Conservation (phyloP, 2,888 invertebrate genomes). For the Pycnomerus fuliginosus region DNA sequence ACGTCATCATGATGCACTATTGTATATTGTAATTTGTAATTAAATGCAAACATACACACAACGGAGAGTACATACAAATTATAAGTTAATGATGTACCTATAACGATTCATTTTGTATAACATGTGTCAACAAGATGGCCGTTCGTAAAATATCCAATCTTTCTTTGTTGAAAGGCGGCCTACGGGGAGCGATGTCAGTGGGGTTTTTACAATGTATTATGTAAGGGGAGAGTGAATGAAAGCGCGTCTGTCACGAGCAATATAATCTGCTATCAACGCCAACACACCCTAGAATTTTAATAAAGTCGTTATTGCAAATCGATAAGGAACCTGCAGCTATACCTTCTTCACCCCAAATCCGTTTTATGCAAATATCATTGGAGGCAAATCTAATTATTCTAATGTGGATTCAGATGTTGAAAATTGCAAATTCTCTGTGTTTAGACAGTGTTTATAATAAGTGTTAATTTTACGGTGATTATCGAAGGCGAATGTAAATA, state of each 20-base stretch:
- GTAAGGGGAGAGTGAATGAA: constrained; percentile 37
- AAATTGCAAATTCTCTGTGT: too few species aligned
- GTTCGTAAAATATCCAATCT: constrained; percentile 23
- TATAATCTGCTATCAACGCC: constrained; percentile 45
- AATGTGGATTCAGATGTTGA: constrained; percentile 1
- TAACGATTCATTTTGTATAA: too few species aligned
- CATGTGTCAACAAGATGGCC: constrained; percentile 37
- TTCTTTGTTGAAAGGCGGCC: constrained; percentile 34
- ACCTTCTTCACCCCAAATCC: constrained; percentile 4
- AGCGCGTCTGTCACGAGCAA: constrained; percentile 46
- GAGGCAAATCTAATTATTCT: constrained; percentile 6
- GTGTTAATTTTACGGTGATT: constrained; percentile 21
- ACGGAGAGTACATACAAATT: too few species aligned
- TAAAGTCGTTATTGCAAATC: constrained; percentile 39
- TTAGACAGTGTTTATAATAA: constrained; percentile 2
- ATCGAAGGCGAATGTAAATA: constrained; percentile 23
- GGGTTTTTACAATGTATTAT: constrained; percentile 35
- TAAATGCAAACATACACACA: too few species aligned
- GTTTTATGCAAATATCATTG: constrained; percentile 6
- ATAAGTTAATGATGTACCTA: too few species aligned
- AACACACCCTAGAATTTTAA: constrained; percentile 42
- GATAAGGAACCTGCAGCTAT: too few species aligned
- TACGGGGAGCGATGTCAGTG: constrained; percentile 33
- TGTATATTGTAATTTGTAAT: too few species aligned
- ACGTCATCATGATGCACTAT: too few species aligned